A percentile compares a stretch with the other conserved stretches of the same genome.
Conservation (phyloP, 2,888 invertebrate species). For the Troides oblongomaculatus region DNA sequence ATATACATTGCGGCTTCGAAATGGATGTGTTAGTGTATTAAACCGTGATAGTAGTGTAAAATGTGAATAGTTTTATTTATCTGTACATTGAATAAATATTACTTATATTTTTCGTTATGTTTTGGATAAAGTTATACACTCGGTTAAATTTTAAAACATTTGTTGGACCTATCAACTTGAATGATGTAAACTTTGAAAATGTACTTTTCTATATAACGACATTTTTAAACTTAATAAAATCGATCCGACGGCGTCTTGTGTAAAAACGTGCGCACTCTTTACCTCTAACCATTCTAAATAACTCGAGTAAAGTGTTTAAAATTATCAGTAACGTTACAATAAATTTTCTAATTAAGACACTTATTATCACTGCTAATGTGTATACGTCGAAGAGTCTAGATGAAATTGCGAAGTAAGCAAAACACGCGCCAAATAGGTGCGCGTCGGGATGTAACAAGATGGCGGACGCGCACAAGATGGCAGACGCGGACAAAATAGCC, state of each 20-base stretch:
- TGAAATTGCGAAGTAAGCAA: slow-evolving; percentile 56
- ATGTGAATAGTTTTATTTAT: slow-evolving; percentile 1
- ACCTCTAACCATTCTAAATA: slow-evolving; percentile 37
- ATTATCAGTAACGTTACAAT: slow-evolving; percentile 58
- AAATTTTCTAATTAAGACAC: slow-evolving; percentile 61
- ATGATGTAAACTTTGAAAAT: slow-evolving; percentile 37
- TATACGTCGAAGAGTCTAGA: slow-evolving; percentile 67
- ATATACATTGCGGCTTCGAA: slow-evolving; percentile 25
- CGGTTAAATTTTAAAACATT: slow-evolving; percentile 32
- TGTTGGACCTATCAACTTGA: slow-evolving; percentile 60
- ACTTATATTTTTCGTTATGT: background rate
- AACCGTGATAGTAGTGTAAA: background rate
- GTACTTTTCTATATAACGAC: background rate
- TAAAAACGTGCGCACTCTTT: slow-evolving; percentile 22
- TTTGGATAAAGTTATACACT: background rate
- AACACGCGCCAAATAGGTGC: slow-evolving; percentile 44
- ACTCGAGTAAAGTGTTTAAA: slow-evolving; percentile 55
- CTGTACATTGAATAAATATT: slow-evolving; percentile 19
- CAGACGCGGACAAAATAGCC: slow-evolving; percentile 39
- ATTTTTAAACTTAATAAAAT: no score
- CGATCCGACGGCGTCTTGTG: slow-evolving; percentile 1
- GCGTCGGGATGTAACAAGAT: slow-evolving; percentile 51
- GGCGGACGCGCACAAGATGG: slow-evolving; percentile 38
- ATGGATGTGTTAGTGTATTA: slow-evolving; percentile 6
- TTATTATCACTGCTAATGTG: slow-evolving; percentile 67